phyloP scores from a whole-genome alignment of 2,888 invertebrate genomes.

The Cheilosia impressa region DNA sequence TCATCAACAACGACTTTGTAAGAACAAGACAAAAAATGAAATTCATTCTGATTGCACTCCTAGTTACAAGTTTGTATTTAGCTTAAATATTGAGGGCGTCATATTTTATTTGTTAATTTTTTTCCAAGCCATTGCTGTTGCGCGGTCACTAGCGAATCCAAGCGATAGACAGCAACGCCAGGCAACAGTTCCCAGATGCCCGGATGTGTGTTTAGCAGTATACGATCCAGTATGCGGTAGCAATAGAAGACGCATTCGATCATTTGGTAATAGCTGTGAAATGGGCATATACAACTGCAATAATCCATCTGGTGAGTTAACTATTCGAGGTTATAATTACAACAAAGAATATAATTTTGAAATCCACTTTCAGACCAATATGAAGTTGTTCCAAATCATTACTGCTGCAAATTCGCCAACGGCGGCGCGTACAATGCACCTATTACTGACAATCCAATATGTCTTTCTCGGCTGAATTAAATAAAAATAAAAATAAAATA shows the following conservation, averaged over 20 bases:
- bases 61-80: constrained; percentile 1
- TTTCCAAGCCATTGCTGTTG: neutral
- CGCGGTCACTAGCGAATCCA: neutral
- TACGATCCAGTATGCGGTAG: constrained; percentile 56
- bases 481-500: too few relatives aligned
- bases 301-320: constrained; percentile 13
- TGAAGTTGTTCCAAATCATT: neutral
- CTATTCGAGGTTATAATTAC: neutral
- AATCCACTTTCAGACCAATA: constrained; percentile 29
- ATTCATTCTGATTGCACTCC: neutral
- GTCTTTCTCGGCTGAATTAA: too few relatives aligned
- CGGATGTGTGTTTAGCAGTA: constrained; percentile 1
- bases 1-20: neutral
- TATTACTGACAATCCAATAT: too few relatives aligned
- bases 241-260: constrained; percentile 27
- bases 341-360: neutral
- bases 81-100: neutral
- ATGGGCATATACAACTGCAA: constrained; percentile 40
- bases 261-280: constrained; percentile 37
- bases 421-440: too few relatives aligned
- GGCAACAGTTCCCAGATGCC: neutral
- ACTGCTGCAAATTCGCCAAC: constrained; percentile 26
- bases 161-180: neutral
- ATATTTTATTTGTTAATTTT: neutral
- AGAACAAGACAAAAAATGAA: constrained; percentile 1